These are phyloP conservation scores for Ichneumoninae sp. DNA, from an alignment of 2,888 invertebrate species.

Conservation along the genomic window DNA sequence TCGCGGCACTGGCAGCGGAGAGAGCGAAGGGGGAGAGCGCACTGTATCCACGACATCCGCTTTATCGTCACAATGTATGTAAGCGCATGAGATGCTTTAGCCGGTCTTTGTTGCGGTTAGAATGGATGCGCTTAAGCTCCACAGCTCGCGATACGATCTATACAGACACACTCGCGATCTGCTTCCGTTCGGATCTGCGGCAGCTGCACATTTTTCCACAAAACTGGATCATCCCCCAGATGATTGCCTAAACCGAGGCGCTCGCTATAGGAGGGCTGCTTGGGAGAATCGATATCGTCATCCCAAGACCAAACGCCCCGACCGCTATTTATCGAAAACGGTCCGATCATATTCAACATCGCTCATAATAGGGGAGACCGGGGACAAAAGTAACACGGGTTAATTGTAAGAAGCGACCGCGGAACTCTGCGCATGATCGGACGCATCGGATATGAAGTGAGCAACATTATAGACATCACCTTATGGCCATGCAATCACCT, in stretches of 20 bases:
- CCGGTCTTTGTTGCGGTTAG: slow-evolving; percentile 24
- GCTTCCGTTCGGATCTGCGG: not conserved
- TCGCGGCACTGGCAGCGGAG: not conserved
- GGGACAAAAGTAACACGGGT: too few relatives aligned
- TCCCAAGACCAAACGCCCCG: not conserved
- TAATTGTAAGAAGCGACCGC: too few relatives aligned
- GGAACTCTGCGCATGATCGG: too few relatives aligned
- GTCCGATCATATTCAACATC: not conserved
- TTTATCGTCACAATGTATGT: slow-evolving; percentile 35
- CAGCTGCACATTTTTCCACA: not conserved
- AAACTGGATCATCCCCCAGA: not conserved
- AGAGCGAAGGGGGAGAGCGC: slow-evolving; percentile 12
- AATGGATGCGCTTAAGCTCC: slow-evolving; percentile 42
- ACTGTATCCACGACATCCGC: slow-evolving; percentile 23
- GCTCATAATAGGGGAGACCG: too few relatives aligned
- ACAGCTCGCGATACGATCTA: slow-evolving; percentile 12
- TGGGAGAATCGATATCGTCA: not conserved
- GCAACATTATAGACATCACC: too few relatives aligned
- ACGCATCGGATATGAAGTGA: too few relatives aligned
- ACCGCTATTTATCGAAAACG: not conserved
- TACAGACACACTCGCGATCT: not conserved
- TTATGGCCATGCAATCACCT: too few relatives aligned
- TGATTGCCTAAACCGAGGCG: not conserved
- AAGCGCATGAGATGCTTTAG: slow-evolving; percentile 31
- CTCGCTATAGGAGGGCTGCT: not conserved